phyloP scores from a whole-genome alignment of 2,888 invertebrate species.

The Parthenolecanium corni region DNA sequence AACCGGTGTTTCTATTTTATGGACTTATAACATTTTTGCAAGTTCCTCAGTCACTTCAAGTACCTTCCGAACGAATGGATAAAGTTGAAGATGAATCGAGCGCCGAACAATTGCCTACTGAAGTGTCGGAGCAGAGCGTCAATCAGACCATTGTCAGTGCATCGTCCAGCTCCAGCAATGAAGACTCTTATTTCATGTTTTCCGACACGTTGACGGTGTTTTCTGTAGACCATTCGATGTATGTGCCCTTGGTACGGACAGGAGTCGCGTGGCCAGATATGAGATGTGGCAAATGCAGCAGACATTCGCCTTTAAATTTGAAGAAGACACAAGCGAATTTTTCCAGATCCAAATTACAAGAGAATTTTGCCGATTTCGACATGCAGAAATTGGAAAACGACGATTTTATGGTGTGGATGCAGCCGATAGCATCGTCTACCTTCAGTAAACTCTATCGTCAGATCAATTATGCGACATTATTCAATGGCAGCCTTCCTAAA shows the following conservation, averaged over 20 bases:
- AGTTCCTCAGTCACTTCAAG: constrained; percentile 92
- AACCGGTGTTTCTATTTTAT: constrained; percentile 71
- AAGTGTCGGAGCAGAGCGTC: constrained; percentile 42
- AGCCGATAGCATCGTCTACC: constrained; percentile 90
- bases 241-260: constrained; percentile 57
- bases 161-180: constrained; percentile 95
- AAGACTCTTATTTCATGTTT: too few species aligned
- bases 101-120: constrained; percentile 55
- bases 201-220: constrained; percentile 52
- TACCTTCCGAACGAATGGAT: constrained; percentile 93
- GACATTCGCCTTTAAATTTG: too few species aligned
- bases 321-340: constrained; percentile 40
- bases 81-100: constrained; percentile 86
- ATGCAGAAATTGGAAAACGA: constrained; percentile 96
- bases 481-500: constrained; percentile 58
- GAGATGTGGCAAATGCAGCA: constrained; percentile 82
- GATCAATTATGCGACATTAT: constrained; percentile 57
- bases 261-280: constrained; percentile 97
- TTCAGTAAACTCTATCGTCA: constrained; percentile 90
- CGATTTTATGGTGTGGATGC: constrained; percentile 99
- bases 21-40: constrained; percentile 95
- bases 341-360: constrained; percentile 59
- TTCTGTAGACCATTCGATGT: background rate
- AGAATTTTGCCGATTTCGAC: constrained; percentile 40
- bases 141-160: constrained; percentile 93